These are phyloP conservation scores for Sarcophaga bullata DNA, from an alignment of 1,140 invertebrate genomes.

Conservation along the genomic window DNA sequence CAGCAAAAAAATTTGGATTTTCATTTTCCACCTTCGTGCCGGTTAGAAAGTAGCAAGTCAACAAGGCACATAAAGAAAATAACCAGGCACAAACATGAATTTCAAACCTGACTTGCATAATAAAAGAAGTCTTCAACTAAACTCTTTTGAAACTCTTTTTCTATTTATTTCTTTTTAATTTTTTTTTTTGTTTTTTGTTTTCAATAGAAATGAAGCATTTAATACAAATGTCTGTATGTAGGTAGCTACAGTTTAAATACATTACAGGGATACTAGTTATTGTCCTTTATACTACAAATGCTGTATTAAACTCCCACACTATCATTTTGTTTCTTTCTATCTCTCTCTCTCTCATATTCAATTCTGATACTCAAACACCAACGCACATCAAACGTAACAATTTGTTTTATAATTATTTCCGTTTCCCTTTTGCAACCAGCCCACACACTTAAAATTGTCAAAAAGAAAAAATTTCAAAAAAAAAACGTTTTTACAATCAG, in stretches of 20 bases:
- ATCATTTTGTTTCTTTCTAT: no score
- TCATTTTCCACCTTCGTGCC: not conserved
- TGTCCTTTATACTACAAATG: no score
- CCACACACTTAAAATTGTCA: not conserved
- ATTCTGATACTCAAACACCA: not conserved
- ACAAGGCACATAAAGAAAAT: slow-evolving; percentile 33
- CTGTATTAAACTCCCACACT: no score
- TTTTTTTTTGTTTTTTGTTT: no score
- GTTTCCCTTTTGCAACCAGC: slow-evolving; percentile 7
- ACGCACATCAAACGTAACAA: slow-evolving; percentile 33
- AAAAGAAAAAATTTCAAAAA: not conserved
- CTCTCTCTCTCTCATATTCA: no score
- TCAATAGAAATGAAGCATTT: no score
- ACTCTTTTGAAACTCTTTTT: no score
- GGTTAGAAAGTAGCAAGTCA: not conserved
- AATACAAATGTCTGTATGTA: no score
- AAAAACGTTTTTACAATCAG: no score
- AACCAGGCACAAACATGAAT: slow-evolving; percentile 40
- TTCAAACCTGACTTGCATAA: slow-evolving; percentile 43
- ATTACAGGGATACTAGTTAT: no score
- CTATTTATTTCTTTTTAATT: no score
- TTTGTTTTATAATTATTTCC: slow-evolving; percentile 40
- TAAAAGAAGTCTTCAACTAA: not conserved
- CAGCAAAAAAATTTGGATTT: not conserved
- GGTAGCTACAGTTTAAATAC: no score